phyloP scores from a whole-genome alignment of 2,888 invertebrate genomes.

The Zygogramma bicolorata region DNA sequence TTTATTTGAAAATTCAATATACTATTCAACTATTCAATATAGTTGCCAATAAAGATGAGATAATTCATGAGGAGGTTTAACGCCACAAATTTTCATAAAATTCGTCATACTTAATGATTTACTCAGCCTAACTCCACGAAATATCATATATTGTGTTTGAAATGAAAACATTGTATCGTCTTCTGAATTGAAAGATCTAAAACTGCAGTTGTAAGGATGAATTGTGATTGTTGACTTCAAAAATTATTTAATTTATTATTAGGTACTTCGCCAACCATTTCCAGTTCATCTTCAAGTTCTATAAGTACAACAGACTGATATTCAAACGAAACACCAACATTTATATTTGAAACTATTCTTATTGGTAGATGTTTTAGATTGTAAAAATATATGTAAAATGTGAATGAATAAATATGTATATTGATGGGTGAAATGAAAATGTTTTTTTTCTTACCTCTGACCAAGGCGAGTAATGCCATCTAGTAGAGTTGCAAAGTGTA shows the following conservation, averaged over 20 bases:
- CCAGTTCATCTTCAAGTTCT: not conserved
- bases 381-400: constrained; percentile 25
- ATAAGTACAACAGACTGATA: constrained; percentile 39
- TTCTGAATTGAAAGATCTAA: not conserved
- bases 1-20: no score
- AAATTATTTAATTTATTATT: not conserved
- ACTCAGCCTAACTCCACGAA: not conserved
- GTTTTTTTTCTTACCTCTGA: constrained; percentile 68
- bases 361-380: constrained; percentile 22
- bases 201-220: not conserved
- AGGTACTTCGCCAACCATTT: not conserved
- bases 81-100: not conserved
- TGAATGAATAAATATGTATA: constrained; percentile 23
- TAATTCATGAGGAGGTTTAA: not conserved
- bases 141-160: no score
- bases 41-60: no score
- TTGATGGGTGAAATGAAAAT: constrained; percentile 20
- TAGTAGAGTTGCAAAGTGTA: constrained; percentile 74
- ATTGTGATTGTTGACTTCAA: not conserved
- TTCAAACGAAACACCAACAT: constrained; percentile 46
- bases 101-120: not conserved
- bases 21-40: no score
- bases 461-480: constrained; percentile 83
- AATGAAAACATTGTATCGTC: not conserved
- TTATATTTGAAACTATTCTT: constrained; percentile 26